Evolutionary conservation across 2,113 vertebrate genomes (phyloP).

Genomic region (Bubalus kerabau): DNA sequence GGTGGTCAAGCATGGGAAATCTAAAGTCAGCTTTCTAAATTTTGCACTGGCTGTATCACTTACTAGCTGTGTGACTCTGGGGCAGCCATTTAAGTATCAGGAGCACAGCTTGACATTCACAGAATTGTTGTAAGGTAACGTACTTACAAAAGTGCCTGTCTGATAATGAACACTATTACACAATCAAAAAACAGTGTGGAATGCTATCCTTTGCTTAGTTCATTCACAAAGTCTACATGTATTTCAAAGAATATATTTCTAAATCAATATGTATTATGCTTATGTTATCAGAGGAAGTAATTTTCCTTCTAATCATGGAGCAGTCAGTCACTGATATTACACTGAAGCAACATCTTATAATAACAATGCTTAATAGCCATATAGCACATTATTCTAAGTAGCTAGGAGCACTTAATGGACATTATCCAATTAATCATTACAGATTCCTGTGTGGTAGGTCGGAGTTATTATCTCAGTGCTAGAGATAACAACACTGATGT

Average conservation of each 20-base stretch:
- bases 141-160: background rate
- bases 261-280: constrained; percentile 18
- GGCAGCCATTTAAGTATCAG: background rate
- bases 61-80: background rate
- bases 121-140: background rate
- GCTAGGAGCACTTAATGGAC: constrained; percentile 45
- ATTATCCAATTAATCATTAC: constrained; percentile 60
- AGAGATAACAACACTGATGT: background rate
- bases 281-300: constrained; percentile 47
- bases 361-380: constrained; percentile 30
- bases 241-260: constrained; percentile 13
- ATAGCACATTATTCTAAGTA: constrained; percentile 53
- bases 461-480: constrained; percentile 32
- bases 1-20: background rate
- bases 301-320: constrained; percentile 16
- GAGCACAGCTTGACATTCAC: background rate
- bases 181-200: background rate
- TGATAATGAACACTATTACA: background rate
- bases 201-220: background rate
- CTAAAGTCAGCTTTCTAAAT: background rate
- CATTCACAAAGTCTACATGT: background rate
- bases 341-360: constrained; percentile 46
- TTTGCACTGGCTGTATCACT: background rate
- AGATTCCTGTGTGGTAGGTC: constrained; percentile 8
- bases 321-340: constrained; percentile 36